phyloP scores from a whole-genome alignment of 2,113 vertebrate genomes.

The Corythaixoides concolor region DNA sequence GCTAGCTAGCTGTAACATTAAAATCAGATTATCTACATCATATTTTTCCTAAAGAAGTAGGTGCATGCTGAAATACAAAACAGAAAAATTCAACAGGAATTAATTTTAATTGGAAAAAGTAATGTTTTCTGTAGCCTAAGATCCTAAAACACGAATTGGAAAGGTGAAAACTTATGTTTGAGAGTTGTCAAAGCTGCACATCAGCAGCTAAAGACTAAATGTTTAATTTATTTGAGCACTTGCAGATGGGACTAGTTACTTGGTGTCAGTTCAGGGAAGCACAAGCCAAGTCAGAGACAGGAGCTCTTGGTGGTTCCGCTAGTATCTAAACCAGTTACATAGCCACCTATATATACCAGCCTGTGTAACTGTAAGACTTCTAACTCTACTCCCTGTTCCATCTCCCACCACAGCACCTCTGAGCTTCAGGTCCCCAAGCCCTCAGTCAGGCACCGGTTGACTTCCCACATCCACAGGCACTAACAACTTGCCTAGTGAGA shows the following conservation, averaged over 20 bases:
- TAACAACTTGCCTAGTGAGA: neutral
- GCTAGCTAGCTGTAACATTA: neutral
- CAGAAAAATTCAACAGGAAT: neutral
- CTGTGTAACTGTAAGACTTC: neutral
- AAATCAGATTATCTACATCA: neutral
- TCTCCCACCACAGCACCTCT: neutral
- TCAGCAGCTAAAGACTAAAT: neutral
- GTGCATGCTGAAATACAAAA: neutral
- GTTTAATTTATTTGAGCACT: neutral
- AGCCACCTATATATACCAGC: neutral
- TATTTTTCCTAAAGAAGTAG: neutral
- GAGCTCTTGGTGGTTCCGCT: neutral
- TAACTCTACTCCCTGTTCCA: too few relatives aligned
- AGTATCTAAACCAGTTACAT: neutral
- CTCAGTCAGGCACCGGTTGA: neutral
- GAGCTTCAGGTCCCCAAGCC: neutral
- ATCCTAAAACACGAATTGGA: rapidly evolving
- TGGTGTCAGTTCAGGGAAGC: neutral
- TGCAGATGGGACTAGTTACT: neutral
- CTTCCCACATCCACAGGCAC: neutral
- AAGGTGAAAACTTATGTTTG: neutral
- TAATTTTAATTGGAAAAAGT: neutral
- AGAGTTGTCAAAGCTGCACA: neutral
- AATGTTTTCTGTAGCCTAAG: neutral
- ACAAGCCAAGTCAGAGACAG: neutral